A percentile compares a stretch with the other conserved stretches of the same genome.
These are phyloP conservation scores for Chelonus insularis DNA, from an alignment of 1,140 invertebrate genomes.

Conservation along the genomic window DNA sequence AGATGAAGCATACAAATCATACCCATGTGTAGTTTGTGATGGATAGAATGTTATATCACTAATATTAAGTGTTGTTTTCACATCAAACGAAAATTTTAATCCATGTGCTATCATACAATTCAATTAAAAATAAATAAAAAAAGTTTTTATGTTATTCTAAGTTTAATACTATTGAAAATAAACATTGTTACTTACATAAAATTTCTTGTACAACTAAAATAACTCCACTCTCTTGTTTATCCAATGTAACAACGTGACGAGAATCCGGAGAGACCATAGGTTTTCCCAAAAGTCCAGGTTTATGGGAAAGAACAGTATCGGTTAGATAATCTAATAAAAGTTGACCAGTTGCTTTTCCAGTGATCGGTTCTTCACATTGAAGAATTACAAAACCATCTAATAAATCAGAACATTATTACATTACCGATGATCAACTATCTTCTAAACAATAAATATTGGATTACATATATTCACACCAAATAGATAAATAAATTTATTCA, in stretches of 20 bases:
- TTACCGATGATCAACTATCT: too few relatives aligned
- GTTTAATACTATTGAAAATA: constrained; percentile 13
- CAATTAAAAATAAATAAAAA: constrained; percentile 10
- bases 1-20: constrained; percentile 76
- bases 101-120: constrained; percentile 63
- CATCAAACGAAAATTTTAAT: constrained; percentile 74
- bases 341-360: constrained; percentile 68
- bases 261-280: constrained; percentile 76
- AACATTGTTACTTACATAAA: constrained; percentile 59
- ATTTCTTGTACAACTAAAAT: constrained; percentile 76
- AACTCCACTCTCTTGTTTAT: constrained; percentile 64
- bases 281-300: constrained; percentile 67
- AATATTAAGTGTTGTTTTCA: constrained; percentile 76
- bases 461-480: too few relatives aligned
- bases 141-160: constrained; percentile 10
- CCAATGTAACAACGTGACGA: constrained; percentile 70
- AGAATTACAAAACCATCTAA: constrained; percentile 76
- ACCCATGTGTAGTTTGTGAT: constrained; percentile 73
- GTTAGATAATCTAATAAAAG: constrained; percentile 77
- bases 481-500: constrained; percentile 1
- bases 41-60: constrained; percentile 80
- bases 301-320: constrained; percentile 71
- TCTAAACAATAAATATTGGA: neutral
- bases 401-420: constrained; percentile 26
- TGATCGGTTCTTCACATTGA: constrained; percentile 72